A percentile compares a stretch with the other conserved stretches of the same genome.
phyloP scores from a whole-genome alignment of 2,797 vertebrate genomes.

The Petrocephalus schoutedeni region DNA sequence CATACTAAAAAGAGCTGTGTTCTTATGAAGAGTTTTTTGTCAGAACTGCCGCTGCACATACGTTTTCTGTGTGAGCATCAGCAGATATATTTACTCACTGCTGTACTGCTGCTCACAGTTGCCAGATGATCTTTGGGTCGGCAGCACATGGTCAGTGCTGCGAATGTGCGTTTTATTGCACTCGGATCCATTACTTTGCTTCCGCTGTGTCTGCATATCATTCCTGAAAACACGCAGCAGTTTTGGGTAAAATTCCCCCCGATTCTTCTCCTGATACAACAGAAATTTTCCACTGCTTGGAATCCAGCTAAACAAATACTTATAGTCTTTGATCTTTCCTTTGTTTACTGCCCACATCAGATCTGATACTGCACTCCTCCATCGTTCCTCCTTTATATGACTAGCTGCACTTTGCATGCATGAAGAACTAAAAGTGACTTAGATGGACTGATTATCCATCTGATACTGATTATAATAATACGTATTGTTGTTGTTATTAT shows the following conservation, averaged over 20 bases:
- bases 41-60: background rate
- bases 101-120: background rate
- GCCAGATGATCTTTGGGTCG: background rate
- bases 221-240: background rate
- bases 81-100: background rate
- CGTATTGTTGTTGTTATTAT: too few relatives aligned
- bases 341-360: background rate
- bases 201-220: background rate
- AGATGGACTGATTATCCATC: background rate
- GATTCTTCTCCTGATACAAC: background rate
- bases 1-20: background rate
- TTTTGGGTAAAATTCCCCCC: background rate
- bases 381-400: background rate
- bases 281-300: background rate
- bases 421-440: background rate
- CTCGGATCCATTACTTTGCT: background rate
- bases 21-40: background rate
- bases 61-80: background rate
- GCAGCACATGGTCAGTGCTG: background rate
- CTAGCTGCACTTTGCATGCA: background rate
- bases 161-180: background rate
- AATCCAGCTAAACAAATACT: background rate
- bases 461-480: too few relatives aligned
- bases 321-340: background rate
- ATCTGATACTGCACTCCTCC: background rate